These are phyloP conservation scores for Drosophila pruinosa DNA, from an alignment of 1,140 invertebrate species.

Conservation along the genomic window DNA sequence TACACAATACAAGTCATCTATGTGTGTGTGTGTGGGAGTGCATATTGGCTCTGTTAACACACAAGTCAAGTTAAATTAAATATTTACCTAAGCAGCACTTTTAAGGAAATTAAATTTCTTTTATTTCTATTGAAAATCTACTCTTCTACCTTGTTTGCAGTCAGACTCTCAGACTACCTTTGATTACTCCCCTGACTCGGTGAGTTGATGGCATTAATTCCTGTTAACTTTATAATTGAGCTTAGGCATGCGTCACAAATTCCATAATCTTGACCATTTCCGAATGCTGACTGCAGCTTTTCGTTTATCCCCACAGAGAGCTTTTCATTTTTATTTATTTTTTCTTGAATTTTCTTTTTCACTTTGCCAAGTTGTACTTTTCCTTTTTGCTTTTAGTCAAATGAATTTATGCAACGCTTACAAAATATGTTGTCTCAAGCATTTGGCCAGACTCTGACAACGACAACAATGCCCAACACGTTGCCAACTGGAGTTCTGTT, in stretches of 20 bases:
- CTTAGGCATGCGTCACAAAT: conserved; percentile 10
- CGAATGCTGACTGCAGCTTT: conserved; percentile 1
- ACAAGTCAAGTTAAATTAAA: too few relatives aligned
- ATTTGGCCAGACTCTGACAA: neutral
- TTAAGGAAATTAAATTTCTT: too few relatives aligned
- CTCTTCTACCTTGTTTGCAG: too few relatives aligned
- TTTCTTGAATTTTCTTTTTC: neutral
- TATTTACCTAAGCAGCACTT: too few relatives aligned
- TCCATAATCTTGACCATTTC: conserved; percentile 9
- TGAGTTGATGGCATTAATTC: neutral
- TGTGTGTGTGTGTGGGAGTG: too few relatives aligned
- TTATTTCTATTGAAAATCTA: too few relatives aligned
- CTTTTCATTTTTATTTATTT: neutral
- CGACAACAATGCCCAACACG: neutral
- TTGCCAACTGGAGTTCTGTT: conserved; percentile 1
- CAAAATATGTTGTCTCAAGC: neutral
- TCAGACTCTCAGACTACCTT: too few relatives aligned
- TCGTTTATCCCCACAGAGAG: neutral
- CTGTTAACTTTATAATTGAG: conserved; percentile 22
- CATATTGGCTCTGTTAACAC: too few relatives aligned
- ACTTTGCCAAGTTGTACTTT: neutral
- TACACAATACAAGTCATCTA: too few relatives aligned
- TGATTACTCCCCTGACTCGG: too few relatives aligned
- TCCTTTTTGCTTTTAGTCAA: conserved; percentile 19
- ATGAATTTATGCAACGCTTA: conserved; percentile 21